phyloP scores from a whole-genome alignment of 2,113 vertebrate genomes.

The Rhinoptilus africanus region DNA sequence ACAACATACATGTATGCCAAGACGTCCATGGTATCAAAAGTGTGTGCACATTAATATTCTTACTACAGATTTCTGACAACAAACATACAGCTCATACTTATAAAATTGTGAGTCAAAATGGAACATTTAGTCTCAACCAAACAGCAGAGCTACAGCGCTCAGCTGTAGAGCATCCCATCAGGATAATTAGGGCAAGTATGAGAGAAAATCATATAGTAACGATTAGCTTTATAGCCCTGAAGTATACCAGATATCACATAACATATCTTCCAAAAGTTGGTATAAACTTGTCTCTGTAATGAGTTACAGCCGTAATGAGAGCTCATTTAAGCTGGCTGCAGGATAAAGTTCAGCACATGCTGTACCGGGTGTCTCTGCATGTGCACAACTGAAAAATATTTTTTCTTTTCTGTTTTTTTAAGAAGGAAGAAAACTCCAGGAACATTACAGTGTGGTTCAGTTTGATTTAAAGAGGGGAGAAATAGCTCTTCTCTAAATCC shows the following conservation, averaged over 20 bases:
- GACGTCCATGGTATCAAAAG: constrained; percentile 7
- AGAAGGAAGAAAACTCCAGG: not conserved
- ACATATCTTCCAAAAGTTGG: not conserved
- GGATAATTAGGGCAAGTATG: not conserved
- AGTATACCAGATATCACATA: constrained; percentile 17
- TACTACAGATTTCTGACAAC: constrained; percentile 31
- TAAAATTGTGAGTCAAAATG: constrained; percentile 52
- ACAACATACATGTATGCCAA: not conserved
- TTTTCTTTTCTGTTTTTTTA: not conserved
- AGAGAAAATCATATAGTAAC: not conserved
- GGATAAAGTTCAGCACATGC: not conserved
- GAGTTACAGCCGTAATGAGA: constrained; percentile 1
- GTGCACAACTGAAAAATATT: not conserved
- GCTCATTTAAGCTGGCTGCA: not conserved
- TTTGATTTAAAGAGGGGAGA: constrained; percentile 1
- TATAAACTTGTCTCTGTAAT: constrained; percentile 26
- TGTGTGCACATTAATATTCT: constrained; percentile 22
- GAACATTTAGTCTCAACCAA: constrained; percentile 38
- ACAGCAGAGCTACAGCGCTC: not conserved
- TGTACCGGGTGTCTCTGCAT: constrained; percentile 17
- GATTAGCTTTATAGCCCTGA: not conserved
- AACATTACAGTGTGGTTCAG: not conserved
- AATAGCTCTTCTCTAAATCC: constrained; percentile 21
- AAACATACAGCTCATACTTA: constrained; percentile 17
- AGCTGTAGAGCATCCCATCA: constrained; percentile 30